A percentile compares a stretch with the other conserved stretches of the same genome.
Conservation (phyloP, 2,797 vertebrate genomes). For the Myripristis murdjan region DNA sequence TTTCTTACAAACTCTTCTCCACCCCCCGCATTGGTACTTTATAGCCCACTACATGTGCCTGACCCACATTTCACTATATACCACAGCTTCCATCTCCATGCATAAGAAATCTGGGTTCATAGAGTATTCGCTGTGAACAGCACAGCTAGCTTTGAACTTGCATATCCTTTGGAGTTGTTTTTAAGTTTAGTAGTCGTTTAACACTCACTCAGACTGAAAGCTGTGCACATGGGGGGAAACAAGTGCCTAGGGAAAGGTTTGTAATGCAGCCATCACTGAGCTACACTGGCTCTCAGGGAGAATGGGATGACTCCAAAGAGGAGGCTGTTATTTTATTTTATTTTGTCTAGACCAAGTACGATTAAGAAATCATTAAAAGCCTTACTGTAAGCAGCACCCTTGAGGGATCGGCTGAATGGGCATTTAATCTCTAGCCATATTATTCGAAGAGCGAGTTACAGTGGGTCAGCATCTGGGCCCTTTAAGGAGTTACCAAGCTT, state of each 20-base stretch:
- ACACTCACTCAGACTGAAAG: constrained; percentile 1
- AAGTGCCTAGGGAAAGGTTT: constrained; percentile 29
- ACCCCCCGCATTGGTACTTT: constrained; percentile 59
- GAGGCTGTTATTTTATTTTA: background rate
- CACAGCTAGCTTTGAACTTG: constrained; percentile 46
- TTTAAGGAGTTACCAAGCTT: constrained; percentile 18
- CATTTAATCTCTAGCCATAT: constrained; percentile 28
- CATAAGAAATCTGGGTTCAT: constrained; percentile 37
- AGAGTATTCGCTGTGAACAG: constrained; percentile 57
- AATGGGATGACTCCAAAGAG: background rate
- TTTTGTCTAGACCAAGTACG: background rate
- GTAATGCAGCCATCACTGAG: constrained; percentile 45
- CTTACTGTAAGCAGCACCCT: constrained; percentile 8
- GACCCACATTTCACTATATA: constrained; percentile 70
- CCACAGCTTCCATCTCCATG: constrained; percentile 45
- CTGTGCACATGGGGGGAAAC: background rate
- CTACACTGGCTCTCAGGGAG: constrained; percentile 52
- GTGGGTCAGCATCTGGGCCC: constrained; percentile 3
- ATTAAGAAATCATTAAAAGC: constrained; percentile 30
- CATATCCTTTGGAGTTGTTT: constrained; percentile 31
- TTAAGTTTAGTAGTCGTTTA: constrained; percentile 31
- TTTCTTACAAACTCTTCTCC: constrained; percentile 40
- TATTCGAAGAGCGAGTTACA: constrained; percentile 11
- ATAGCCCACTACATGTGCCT: constrained; percentile 52
- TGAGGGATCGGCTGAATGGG: constrained; percentile 12